These are phyloP conservation scores for Erebia aethiops DNA, from an alignment of 2,888 invertebrate species.

Conservation along the genomic window DNA sequence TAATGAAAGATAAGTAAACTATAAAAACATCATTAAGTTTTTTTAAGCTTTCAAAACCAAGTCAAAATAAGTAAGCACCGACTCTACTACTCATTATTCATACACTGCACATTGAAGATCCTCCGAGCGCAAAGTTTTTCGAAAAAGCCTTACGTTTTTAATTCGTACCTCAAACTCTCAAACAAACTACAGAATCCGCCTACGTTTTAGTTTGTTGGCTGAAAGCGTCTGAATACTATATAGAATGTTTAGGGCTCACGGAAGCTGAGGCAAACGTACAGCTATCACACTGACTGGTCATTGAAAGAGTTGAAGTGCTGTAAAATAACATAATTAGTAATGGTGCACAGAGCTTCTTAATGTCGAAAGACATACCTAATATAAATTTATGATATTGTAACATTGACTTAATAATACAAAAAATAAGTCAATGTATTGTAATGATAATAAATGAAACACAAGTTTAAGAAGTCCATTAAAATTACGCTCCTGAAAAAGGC, in stretches of 20 bases:
- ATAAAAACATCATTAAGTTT: too few species aligned
- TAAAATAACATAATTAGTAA: neutral
- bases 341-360: too few species aligned
- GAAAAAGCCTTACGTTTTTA: slow-evolving; percentile 9
- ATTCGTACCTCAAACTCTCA: slow-evolving; percentile 2
- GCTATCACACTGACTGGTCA: neutral
- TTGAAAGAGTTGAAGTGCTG: neutral
- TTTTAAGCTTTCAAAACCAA: too few species aligned
- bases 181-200: neutral
- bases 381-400: too few species aligned
- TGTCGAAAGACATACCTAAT: too few species aligned
- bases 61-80: neutral
- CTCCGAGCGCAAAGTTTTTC: neutral
- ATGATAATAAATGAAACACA: too few species aligned
- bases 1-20: too few species aligned
- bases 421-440: too few species aligned
- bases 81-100: neutral
- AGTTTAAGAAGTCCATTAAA: too few species aligned
- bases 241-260: neutral
- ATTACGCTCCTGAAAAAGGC: too few species aligned
- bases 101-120: neutral
- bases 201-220: slow-evolving; percentile 2
- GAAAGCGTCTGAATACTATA: neutral
- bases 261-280: neutral
- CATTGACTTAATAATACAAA: too few species aligned